Base-by-base conservation (phyloP, 2,888 invertebrate genomes). In the Mesoligia furuncula region DNA sequence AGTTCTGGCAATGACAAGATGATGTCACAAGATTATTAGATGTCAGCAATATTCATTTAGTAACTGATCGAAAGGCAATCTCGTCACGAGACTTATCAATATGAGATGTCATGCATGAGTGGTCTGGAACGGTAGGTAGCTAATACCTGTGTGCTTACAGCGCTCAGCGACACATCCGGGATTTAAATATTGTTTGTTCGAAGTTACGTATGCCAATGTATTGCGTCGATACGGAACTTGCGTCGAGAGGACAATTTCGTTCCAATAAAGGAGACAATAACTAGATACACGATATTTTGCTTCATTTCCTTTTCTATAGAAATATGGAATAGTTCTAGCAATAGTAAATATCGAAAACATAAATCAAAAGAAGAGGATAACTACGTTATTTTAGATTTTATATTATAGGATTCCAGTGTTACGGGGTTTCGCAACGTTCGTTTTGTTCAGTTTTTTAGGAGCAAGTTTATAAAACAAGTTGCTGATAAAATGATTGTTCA, bases 211-310 rank as follows among this genome's bases (percentile, higher is more conserved):
- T 51, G 24, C 31, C 31, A 31, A 67, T 67, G 61, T 67, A 54
- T 54, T 51, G 17, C 31, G 48, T 31, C 48, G n/a, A 61, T 62
- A 51, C 31, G 31, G 17, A 67, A 83, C 31, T 67, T 71, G 51
- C n/a, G 48, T 57, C 39, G 15, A n/a, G 45, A 66, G 54, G 36
- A 69, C 74, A 39, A 85, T 80, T 69, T 81, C 54, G 48, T 48
- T 36, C 42, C 81, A 85, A 80, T 84, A 81, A 69, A 39, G n/a
- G 20, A 81, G 39, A 80, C 74, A 68, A 73, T 80, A 81, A 39
- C 24, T 39, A 48, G 61, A 73, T 69, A 61, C 45, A 57, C 59
- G 24, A 45, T 73, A 61, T 61, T 73, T 66, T 65, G 45, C 48
- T 73, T 70, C 61, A 66, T 61, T 66, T 54, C 64, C 45, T 59